These are phyloP conservation scores for Myxocyprinus asiaticus DNA, from an alignment of 2,113 vertebrate genomes.

Conservation along the genomic window DNA sequence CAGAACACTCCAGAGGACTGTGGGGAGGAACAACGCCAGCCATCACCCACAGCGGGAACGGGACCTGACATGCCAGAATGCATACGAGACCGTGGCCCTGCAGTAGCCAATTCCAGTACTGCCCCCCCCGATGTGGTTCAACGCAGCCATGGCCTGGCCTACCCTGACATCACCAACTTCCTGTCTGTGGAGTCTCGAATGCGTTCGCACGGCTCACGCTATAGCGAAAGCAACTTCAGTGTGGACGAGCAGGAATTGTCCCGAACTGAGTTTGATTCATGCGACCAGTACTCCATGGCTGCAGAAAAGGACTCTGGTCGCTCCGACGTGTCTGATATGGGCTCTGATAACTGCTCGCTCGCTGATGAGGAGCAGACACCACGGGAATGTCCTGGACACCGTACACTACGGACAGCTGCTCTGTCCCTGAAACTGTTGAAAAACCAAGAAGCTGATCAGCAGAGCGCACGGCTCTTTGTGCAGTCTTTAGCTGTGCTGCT, in stretches of 20 bases:
- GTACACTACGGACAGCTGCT: slow-evolving; percentile 83
- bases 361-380: slow-evolving; percentile 91
- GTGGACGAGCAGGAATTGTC: slow-evolving; percentile 94
- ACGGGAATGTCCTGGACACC: slow-evolving; percentile 82
- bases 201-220: slow-evolving; percentile 85
- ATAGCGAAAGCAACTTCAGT: slow-evolving; percentile 98
- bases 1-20: slow-evolving; percentile 83
- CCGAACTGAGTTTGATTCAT: slow-evolving; percentile 93
- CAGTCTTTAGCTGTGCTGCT: slow-evolving; percentile 85
- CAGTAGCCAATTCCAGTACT: slow-evolving; percentile 51
- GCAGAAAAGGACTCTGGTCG: slow-evolving; percentile 96
- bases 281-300: slow-evolving; percentile 97
- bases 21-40: slow-evolving; percentile 67
- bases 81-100: slow-evolving; percentile 57
- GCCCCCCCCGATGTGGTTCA: slow-evolving; percentile 93
- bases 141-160: slow-evolving; percentile 85
- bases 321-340: slow-evolving; percentile 94
- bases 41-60: slow-evolving; percentile 66
- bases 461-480: slow-evolving; percentile 86
- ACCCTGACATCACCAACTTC: slow-evolving; percentile 96
- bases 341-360: slow-evolving; percentile 92
- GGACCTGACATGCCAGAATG: background rate
- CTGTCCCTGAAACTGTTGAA: slow-evolving; percentile 91
- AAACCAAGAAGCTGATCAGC: slow-evolving; percentile 93
- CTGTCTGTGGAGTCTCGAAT: slow-evolving; percentile 90